phyloP scores from a whole-genome alignment of 2,113 vertebrate genomes.

The Aviceda subcristata region DNA sequence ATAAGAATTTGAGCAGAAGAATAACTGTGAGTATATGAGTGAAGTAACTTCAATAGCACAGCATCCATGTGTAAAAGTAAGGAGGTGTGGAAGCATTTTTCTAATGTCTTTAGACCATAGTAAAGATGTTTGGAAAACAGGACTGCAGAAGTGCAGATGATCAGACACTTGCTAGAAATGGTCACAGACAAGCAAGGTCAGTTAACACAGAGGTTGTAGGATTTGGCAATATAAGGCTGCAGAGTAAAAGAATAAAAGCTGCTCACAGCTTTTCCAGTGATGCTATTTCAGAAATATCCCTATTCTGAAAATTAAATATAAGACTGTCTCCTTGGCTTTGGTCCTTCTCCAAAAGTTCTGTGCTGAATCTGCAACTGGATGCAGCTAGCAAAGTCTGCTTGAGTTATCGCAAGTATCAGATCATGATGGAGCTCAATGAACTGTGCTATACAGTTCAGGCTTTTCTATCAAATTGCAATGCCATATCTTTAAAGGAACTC shows the following conservation, averaged over 20 bases:
- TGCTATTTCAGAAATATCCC: neutral
- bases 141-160: neutral
- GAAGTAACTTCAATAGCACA: neutral
- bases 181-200: neutral
- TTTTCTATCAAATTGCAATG: accelerated
- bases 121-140: neutral
- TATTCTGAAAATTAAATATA: neutral
- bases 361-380: neutral
- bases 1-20: neutral
- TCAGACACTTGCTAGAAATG: neutral
- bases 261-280: neutral
- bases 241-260: neutral
- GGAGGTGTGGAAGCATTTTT: neutral
- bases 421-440: neutral
- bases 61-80: neutral
- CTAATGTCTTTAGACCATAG: neutral
- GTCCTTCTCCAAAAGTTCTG: neutral
- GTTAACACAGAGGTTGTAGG: neutral
- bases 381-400: neutral
- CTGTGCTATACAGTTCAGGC: neutral
- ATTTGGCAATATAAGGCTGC: neutral
- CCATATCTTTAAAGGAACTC: neutral
- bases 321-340: neutral
- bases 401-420: neutral
- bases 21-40: neutral